Evolutionary conservation across 2,113 vertebrate species (phyloP), one percentile per base, ranked within the genome.

Genomic region (Ifrita kowaldi): DNA sequence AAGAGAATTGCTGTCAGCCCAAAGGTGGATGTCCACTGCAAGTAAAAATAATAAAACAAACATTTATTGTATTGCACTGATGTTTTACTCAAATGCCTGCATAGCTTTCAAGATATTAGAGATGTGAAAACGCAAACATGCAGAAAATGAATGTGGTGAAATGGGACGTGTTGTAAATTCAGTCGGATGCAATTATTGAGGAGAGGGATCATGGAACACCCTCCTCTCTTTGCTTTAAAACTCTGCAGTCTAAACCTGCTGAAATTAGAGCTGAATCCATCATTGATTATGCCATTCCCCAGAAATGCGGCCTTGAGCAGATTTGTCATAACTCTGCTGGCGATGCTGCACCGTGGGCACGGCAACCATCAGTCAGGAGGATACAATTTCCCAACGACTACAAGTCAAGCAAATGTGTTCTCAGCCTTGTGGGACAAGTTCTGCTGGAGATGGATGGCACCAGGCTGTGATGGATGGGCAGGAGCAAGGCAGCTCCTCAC

Each of bases 291-390:
- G 83, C 89, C 95, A 90, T n/a, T 81, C 6, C 42, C n/a, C 94
- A 93, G 93, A 52, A 91, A 95, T 95, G 92, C 3, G 82, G 93
- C 92, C 92, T 93, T 87, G 87, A 70, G 86, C 68, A 27, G 4
- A 4, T 90, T 70, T 96, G 87, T 67, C 89, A 88, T 84, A 81
- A 68, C 85, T 92, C 80, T 56, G 32, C 77, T 22, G 35, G 52
- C 14, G 83, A 26, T 44, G 50, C 89, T 85, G 50, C 90, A 21
- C 80, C 6, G 15, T 5, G 74, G 88, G 35, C 77, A 33, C 57
- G 18, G 80, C 47, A 17, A 8, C 68, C 52, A 93, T 93, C 95
- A 21, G 50, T 87, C 96, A 97, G 39, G 49, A 49, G 49, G 74
- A 81, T 14, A 90, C 73, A 10, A 92, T 63, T 93, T 67, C 91